These are phyloP conservation scores for Numenius arquata DNA, from an alignment of 2,113 vertebrate genomes.

Conservation along the genomic window DNA sequence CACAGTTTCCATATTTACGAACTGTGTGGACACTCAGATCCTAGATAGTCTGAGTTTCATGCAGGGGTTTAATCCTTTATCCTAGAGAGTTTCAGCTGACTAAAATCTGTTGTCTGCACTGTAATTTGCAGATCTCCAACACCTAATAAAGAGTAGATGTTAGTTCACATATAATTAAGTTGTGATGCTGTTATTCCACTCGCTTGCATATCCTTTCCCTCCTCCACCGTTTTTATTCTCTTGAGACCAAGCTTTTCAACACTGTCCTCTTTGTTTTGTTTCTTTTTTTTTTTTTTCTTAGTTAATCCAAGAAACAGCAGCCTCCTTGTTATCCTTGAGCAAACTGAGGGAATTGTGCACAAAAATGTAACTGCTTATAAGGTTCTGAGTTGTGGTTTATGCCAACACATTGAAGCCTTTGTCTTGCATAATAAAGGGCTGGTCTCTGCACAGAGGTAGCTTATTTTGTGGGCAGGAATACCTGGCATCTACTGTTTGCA, in stretches of 20 bases:
- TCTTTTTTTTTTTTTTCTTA: background rate
- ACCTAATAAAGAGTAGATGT: background rate
- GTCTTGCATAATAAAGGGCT: background rate
- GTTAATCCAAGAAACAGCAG: background rate
- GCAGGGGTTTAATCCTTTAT: background rate
- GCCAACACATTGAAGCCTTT: background rate
- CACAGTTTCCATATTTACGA: background rate
- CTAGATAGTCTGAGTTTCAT: background rate
- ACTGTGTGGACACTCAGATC: background rate
- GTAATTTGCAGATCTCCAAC: background rate
- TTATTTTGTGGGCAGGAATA: background rate
- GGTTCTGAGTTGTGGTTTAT: background rate
- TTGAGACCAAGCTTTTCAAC: background rate
- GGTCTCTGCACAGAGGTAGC: background rate
- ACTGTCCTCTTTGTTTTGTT: background rate
- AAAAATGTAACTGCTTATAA: background rate
- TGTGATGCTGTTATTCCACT: background rate
- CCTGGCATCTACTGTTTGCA: background rate
- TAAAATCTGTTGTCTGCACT: background rate
- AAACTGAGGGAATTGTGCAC: background rate
- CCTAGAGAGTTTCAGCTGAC: background rate
- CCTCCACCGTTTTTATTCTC: background rate
- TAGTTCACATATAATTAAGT: background rate
- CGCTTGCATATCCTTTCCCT: background rate
- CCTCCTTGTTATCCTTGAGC: background rate